Percentiles rank a stretch among this genome's conserved stretches.
phyloP scores from a whole-genome alignment of 2,888 invertebrate genomes.

The Malacosoma neustria region DNA sequence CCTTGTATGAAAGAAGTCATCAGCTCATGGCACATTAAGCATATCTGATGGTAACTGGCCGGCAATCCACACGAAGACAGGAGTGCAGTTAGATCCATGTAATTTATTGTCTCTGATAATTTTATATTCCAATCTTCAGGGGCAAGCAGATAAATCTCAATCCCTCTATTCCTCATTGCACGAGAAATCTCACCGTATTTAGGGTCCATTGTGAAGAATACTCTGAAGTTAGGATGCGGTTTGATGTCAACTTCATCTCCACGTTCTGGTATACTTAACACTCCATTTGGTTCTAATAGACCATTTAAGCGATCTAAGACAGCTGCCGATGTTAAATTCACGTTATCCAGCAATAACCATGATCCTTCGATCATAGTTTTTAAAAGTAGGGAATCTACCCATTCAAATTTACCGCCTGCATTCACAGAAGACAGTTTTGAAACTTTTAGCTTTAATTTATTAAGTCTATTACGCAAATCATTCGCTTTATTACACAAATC shows the following conservation, averaged over 20 bases:
- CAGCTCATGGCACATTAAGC: constrained; percentile 49
- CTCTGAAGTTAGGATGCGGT: constrained; percentile 93
- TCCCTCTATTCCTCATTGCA: constrained; percentile 98
- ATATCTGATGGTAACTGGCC: constrained; percentile 40
- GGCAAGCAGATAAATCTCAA: constrained; percentile 82
- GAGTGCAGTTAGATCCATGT: constrained; percentile 57
- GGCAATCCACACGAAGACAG: constrained; percentile 55
- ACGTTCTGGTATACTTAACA: constrained; percentile 91
- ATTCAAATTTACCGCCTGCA: constrained; percentile 93
- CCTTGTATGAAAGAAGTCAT: constrained; percentile 62
- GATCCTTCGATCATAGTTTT: constrained; percentile 88
- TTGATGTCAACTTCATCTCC: constrained; percentile 86
- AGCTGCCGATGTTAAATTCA: constrained; percentile 96
- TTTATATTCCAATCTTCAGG: constrained; percentile 39
- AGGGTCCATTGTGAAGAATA: constrained; percentile 96
- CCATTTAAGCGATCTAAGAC: constrained; percentile 97
- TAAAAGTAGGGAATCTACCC: constrained; percentile 91
- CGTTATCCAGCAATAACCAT: constrained; percentile 92
- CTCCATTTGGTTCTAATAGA: constrained; percentile 94
- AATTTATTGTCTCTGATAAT: constrained; percentile 45
- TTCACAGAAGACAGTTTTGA: constrained; percentile 77
- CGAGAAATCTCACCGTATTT: constrained; percentile 96
- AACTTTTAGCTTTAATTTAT: constrained; percentile 51
- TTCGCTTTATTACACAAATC: constrained; percentile 22
- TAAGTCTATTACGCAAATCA: constrained; percentile 38